A percentile compares a stretch with the other conserved stretches of the same genome.
phyloP scores from a whole-genome alignment of 1,140 invertebrate species.

The Megalonaias nervosa region DNA sequence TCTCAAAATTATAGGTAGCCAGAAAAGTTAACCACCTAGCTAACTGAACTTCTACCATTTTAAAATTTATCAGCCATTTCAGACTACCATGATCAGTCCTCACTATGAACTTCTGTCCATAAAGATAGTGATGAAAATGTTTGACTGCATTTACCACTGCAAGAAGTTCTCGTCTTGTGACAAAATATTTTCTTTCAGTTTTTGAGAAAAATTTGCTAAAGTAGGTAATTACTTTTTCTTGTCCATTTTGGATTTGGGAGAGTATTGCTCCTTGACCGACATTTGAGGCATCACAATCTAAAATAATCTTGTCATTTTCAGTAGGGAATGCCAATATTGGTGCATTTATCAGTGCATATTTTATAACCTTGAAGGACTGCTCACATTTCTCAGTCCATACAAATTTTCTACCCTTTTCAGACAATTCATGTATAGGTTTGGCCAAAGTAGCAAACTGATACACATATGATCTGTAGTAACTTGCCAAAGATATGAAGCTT shows the following conservation, averaged over 20 bases:
- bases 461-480: too few relatives aligned
- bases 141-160: constrained; percentile 39
- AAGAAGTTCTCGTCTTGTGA: constrained; percentile 46
- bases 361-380: constrained; percentile 31
- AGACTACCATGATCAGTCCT: constrained; percentile 52
- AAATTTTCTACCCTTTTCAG: constrained; percentile 8
- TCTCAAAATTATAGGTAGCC: constrained; percentile 50
- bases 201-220: constrained; percentile 37
- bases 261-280: constrained; percentile 55
- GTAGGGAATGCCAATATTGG: constrained; percentile 54
- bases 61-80: constrained; percentile 44
- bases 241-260: constrained; percentile 31
- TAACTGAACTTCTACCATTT: constrained; percentile 44
- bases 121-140: constrained; percentile 46
- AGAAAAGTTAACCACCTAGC: constrained; percentile 55
- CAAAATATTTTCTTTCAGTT: constrained; percentile 72
- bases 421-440: not conserved
- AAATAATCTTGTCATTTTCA: constrained; percentile 54
- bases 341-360: constrained; percentile 38
- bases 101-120: constrained; percentile 39
- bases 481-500: too few relatives aligned
- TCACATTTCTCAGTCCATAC: not conserved
- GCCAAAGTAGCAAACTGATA: too few relatives aligned
- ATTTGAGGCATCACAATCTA: constrained; percentile 69
- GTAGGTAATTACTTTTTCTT: constrained; percentile 49